Evolutionary conservation across 2,888 invertebrate species (phyloP), one percentile per base, ranked within the genome.

Genomic region (Odontocolon sp.): DNA sequence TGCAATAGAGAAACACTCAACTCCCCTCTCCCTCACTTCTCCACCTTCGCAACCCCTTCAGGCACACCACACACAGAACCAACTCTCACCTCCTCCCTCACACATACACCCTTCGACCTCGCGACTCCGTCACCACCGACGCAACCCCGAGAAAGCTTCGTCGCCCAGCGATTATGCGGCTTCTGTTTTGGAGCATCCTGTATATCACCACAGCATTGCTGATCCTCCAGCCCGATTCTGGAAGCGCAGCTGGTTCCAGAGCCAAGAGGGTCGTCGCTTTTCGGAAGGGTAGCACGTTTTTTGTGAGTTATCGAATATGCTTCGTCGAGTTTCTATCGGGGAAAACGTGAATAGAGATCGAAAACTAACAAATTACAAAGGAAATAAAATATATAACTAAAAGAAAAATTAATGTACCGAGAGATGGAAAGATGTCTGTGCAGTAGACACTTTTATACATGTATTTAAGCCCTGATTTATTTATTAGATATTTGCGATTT

Each of bases 271-370:
- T 81, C 40, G 76, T 90, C 67, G 85, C 87, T 23, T 90, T 90
- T 54, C 84, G 80, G 23, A 87, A 89, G 77, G 89, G 90, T 59
- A 88, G 87, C 83, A 83, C 86, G 38, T 89, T 87, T 79, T 90
- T 89, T 80, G 90, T 90, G 80, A 90, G 90, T 90, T 84, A 76
- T 66, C 66, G 74, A 31, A 16, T 9, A 61, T 40, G 50, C n/a
- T n/a, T 38, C 23, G 2, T 3, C 47, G 21, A 45, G n/a, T 6
- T 21, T 31, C 31, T 21, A 40, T 40, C 5, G 6, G 6, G 9
- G n/a, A 61, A 9, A 61, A 38, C 4, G 1, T 11, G 14, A 61
- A 26, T 36, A 33, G 23, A 31, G 33, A 11, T 21, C 14, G 14
- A 31, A n/a, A n/a, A n/a, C n/a, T 64, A 14, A 6, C 2, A 28